A percentile compares a stretch with the other conserved stretches of the same genome.
Evolutionary conservation across 1,140 invertebrate species (phyloP).

Genomic region (Drosophila bipectinata): DNA sequence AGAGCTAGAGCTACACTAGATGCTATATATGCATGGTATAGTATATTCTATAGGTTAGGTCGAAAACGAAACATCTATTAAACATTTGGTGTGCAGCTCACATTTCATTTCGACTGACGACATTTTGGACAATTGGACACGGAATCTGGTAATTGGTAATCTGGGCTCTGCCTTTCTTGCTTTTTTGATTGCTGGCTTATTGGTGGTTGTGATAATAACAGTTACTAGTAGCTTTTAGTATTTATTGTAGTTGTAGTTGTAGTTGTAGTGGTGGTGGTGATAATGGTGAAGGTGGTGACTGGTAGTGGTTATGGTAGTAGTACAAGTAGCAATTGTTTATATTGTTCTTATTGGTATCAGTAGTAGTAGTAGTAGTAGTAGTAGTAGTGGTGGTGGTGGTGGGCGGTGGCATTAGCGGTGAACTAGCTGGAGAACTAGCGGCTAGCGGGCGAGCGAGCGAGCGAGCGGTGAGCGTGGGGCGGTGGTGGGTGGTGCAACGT

Average conservation of each 20-base stretch:
- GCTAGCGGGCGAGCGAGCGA: conserved; percentile 22
- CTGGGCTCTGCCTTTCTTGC: conserved; percentile 36
- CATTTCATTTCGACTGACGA: conserved; percentile 65
- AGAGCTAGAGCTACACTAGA: conserved; percentile 30
- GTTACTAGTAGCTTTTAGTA: background rate
- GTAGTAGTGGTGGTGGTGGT: conserved; percentile 37
- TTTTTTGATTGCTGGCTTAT: conserved; percentile 31
- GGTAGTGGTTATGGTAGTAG: conserved; percentile 36
- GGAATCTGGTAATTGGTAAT: conserved; percentile 22
- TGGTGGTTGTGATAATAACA: conserved; percentile 8
- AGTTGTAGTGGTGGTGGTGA: conserved; percentile 14
- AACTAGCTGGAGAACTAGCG: conserved; percentile 14
- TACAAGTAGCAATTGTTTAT: conserved; percentile 17
- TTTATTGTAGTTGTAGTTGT: background rate
- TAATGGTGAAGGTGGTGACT: conserved; percentile 42
- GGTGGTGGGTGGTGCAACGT: conserved; percentile 50
- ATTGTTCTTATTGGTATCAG: conserved; percentile 19
- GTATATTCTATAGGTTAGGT: background rate
- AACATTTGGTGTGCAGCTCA: conserved; percentile 57
- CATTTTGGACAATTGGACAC: conserved; percentile 64
- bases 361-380: conserved; percentile 29
- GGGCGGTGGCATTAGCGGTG: conserved; percentile 58
- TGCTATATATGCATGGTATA: conserved; percentile 37
- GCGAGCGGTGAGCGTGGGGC: conserved; percentile 22
- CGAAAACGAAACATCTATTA: conserved; percentile 43